Evolutionary conservation across 2,888 invertebrate species (phyloP).

Genomic region (Horisme vitalbata): DNA sequence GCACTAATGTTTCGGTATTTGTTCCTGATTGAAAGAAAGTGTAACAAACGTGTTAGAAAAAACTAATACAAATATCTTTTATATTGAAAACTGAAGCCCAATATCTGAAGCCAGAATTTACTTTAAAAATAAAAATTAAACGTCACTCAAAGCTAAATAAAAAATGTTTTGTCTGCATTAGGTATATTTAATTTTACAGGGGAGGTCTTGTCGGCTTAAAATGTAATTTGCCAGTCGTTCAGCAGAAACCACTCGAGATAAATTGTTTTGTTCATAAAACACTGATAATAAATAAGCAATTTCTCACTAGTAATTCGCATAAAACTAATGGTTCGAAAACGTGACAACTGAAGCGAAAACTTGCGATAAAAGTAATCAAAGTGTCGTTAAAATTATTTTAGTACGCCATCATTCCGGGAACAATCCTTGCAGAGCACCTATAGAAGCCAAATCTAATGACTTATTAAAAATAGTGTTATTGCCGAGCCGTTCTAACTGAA

Average conservation of each 20-base stretch:
- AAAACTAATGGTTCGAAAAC: conserved; percentile 80
- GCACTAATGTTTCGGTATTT: background rate
- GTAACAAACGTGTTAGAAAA: no score
- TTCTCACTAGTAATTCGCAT: conserved; percentile 75
- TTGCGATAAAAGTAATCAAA: conserved; percentile 81
- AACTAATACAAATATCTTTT: no score
- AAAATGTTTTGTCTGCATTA: background rate
- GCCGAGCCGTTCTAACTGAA: background rate
- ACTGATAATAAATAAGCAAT: conserved; percentile 72
- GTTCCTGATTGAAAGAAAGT: conserved; percentile 7
- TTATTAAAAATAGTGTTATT: conserved; percentile 30
- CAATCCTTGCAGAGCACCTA: conserved; percentile 42
- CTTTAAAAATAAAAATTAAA: no score
- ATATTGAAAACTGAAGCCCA: no score
- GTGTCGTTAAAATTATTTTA: conserved; percentile 79
- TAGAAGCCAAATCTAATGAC: conserved; percentile 32
- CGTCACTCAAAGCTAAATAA: background rate
- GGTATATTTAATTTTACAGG: background rate
- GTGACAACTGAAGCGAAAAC: conserved; percentile 77
- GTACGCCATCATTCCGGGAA: conserved; percentile 57
- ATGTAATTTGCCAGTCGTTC: conserved; percentile 39
- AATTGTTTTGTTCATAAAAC: conserved; percentile 47
- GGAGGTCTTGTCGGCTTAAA: background rate
- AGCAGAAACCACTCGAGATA: conserved; percentile 40
- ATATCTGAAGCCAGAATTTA: no score